Percentiles rank a stretch among this genome's conserved stretches.
Conservation (phyloP, 1,140 invertebrate genomes). For the Macrostomum lignano region DNA sequence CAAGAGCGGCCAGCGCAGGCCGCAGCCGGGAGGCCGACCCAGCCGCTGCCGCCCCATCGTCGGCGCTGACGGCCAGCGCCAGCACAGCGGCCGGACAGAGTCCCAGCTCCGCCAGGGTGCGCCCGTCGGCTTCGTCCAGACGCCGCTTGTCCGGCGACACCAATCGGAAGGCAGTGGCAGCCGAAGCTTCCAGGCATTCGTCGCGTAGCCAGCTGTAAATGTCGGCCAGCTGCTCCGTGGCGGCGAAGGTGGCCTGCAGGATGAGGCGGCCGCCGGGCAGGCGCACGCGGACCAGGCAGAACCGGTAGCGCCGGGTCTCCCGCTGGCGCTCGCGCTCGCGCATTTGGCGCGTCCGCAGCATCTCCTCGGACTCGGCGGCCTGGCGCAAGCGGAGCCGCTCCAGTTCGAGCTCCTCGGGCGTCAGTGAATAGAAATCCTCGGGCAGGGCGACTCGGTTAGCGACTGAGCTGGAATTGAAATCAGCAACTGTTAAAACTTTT, state of each 20-base stretch:
- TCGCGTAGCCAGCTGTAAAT: conserved; percentile 14
- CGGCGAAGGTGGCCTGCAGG: conserved; percentile 21
- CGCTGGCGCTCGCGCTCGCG: conserved; percentile 50
- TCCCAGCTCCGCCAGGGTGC: conserved; percentile 17
- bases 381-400: conserved; percentile 43
- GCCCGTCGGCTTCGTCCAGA: conserved; percentile 13
- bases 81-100: conserved; percentile 22
- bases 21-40: too few species aligned
- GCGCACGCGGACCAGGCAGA: conserved; percentile 46
- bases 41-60: too few species aligned
- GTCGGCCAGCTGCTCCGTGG: conserved; percentile 13
- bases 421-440: conserved; percentile 46
- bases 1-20: too few species aligned
- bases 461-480: conserved; percentile 5
- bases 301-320: conserved; percentile 51
- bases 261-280: conserved; percentile 44
- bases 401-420: conserved; percentile 47
- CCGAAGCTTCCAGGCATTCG: conserved; percentile 15
- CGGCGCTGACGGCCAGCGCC: too few species aligned
- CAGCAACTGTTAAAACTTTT: conserved; percentile 4
- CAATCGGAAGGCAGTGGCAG: conserved; percentile 22
- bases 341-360: conserved; percentile 66
- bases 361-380: conserved; percentile 43
- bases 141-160: conserved; percentile 11
- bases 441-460: conserved; percentile 31